Conservation (phyloP, 2,113 vertebrate genomes). For the Heteronetta atricapilla region DNA sequence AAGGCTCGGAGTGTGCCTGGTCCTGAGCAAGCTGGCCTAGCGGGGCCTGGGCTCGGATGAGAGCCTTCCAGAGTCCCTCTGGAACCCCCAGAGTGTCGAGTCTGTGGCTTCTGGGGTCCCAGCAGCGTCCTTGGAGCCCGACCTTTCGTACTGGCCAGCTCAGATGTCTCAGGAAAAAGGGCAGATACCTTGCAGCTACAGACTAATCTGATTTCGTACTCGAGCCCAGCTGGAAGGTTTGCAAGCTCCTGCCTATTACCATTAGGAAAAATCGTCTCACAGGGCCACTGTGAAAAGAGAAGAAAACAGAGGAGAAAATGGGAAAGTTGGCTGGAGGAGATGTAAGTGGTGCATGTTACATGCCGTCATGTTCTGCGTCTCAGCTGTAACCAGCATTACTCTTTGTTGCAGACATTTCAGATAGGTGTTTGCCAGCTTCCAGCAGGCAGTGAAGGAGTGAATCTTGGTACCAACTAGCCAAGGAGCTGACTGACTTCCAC, state of each 20-base stretch:
- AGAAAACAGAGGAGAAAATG: not conserved
- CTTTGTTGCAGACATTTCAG: not conserved
- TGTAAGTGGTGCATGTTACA: accelerated
- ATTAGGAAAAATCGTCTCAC: not conserved
- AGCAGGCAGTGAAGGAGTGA: slow-evolving; percentile 23
- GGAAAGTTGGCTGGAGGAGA: not conserved
- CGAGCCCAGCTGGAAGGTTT: not conserved
- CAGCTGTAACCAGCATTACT: not conserved
- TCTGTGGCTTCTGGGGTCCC: not conserved
- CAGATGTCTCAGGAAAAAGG: not conserved
- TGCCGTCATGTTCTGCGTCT: not conserved
- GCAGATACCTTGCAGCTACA: not conserved
- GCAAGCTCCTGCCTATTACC: not conserved
- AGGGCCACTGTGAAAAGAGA: not conserved
- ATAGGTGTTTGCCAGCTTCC: not conserved
- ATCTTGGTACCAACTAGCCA: not conserved
- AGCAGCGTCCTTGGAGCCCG: not conserved
- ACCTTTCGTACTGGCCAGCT: not conserved
- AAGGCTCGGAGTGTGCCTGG: not conserved
- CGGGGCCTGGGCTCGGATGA: not conserved
- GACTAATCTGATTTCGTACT: not conserved
- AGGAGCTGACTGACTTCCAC: slow-evolving; percentile 13
- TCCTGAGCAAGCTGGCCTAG: not conserved
- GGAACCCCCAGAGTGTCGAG: not conserved
- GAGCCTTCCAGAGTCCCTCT: not conserved